Conservation (phyloP, 2,888 invertebrate species). For the Mythimna ferrago region DNA sequence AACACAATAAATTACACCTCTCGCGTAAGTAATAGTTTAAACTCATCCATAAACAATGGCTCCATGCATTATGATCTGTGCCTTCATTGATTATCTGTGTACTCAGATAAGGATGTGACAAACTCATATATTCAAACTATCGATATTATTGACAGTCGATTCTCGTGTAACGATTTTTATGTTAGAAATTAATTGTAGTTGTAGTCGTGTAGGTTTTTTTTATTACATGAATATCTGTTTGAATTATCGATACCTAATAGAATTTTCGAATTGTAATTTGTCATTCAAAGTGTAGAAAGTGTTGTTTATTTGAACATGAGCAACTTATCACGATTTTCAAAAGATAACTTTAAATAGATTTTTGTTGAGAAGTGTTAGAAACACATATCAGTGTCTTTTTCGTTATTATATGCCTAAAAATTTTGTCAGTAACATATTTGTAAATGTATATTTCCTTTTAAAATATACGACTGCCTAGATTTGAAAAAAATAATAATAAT, state of each 20-base stretch:
- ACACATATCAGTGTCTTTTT: neutral
- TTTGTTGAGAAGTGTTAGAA: neutral
- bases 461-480: neutral
- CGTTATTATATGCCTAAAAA: neutral
- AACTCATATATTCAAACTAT: constrained; percentile 72
- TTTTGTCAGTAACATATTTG: neutral
- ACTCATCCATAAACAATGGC: constrained; percentile 66
- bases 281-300: constrained; percentile 50
- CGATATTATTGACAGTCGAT: constrained; percentile 66
- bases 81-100: constrained; percentile 68
- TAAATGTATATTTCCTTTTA: neutral
- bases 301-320: constrained; percentile 18
- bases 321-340: neutral
- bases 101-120: constrained; percentile 73
- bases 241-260: constrained; percentile 43
- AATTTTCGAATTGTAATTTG: constrained; percentile 46
- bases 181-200: constrained; percentile 57
- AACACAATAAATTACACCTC: constrained; percentile 68
- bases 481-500: neutral
- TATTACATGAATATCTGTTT: constrained; percentile 47
- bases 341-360: neutral
- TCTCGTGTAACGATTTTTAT: constrained; percentile 55
- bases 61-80: constrained; percentile 71
- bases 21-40: constrained; percentile 69
- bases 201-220: constrained; percentile 48